Evolutionary conservation across 1,140 invertebrate species (phyloP).

Genomic region (Cataglyphis hispanica): DNA sequence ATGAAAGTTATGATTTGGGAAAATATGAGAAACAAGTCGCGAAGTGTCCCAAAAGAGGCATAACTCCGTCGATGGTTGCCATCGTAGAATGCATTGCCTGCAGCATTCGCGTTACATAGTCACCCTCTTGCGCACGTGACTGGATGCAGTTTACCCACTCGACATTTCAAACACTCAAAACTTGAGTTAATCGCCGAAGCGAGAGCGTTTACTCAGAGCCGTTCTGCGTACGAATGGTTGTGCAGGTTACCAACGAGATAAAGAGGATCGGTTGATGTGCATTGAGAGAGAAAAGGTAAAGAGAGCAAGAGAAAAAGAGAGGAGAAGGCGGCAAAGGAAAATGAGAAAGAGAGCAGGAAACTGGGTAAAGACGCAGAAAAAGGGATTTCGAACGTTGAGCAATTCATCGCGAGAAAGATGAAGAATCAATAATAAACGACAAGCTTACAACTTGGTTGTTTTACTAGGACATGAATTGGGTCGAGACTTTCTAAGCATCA

Average conservation of each 20-base stretch:
- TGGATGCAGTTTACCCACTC: constrained; percentile 80
- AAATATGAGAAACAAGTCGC: constrained; percentile 9
- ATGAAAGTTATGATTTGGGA: constrained; percentile 6
- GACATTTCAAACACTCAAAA: constrained; percentile 83
- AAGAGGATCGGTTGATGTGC: constrained; percentile 40
- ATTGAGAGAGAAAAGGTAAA: constrained; percentile 18
- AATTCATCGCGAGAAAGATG: constrained; percentile 2
- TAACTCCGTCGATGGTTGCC: constrained; percentile 44
- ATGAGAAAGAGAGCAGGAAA: not conserved
- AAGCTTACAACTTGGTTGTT: constrained; percentile 77
- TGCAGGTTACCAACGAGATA: constrained; percentile 65
- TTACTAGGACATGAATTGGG: constrained; percentile 76
- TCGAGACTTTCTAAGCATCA: constrained; percentile 67
- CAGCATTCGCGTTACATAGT: constrained; percentile 63
- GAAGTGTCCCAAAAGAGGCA: constrained; percentile 2
- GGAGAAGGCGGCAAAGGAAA: too few species aligned
- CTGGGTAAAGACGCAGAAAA: constrained; percentile 11
- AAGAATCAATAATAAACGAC: constrained; percentile 77
- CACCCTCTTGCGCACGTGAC: constrained; percentile 78
- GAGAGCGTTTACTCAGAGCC: constrained; percentile 78
- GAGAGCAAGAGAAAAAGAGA: constrained; percentile 18
- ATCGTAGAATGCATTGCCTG: constrained; percentile 32
- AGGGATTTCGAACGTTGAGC: constrained; percentile 17
- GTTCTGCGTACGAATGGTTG: constrained; percentile 51
- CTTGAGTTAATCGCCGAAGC: constrained; percentile 82